Evolutionary conservation across 35 echinoderm and acorn worm species (phyloP), one percentile per base, ranked within the genome.

Genomic region (Heliocidaris tuberculata): DNA sequence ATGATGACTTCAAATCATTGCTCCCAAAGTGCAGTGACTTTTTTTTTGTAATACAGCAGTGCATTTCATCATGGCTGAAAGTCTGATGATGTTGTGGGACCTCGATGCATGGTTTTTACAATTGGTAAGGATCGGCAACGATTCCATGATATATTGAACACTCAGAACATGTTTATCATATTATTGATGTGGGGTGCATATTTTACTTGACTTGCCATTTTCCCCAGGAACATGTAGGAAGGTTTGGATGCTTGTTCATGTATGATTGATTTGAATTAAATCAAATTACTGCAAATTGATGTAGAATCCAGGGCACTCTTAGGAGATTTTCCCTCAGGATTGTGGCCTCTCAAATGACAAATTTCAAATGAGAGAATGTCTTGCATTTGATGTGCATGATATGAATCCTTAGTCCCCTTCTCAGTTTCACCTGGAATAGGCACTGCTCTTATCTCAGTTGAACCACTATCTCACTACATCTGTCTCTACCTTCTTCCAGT

Each of bases 241-340:
- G 65, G 65, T 2, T 78, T 5, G 65, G 65, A 78, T 78, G 27
- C 65, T 78, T 78, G 65, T 78, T 78, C 27, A 27, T 78, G 21
- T 78, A 78, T 78, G 65, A 78, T 7, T 78, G 65, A 78, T 78
- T 21, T n/a, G 65, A 78, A 78, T 78, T 78, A 78, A 78, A 78
- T 78, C 65, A 78, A 78, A 78, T 78, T 78, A 78, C 65, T 78
- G 65, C 27, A 21, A 78, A 78, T 78, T 78, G 65, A 78, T 78
- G 65, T 78, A 6, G 65, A 78, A 78, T 78, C 65, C 65, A 78
- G 65, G 65, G 65, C 65, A 78, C 65, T 78, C 65, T 78, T 78
- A 78, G 27, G 17, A 19, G 17, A 8, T 19, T 78, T 78, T 78
- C 5, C 65, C 27, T n/a, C 65, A 78, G 65, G 65, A 78, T 78